Base-by-base conservation (phyloP, 2,888 invertebrate genomes). In the Macaria liturata region DNA sequence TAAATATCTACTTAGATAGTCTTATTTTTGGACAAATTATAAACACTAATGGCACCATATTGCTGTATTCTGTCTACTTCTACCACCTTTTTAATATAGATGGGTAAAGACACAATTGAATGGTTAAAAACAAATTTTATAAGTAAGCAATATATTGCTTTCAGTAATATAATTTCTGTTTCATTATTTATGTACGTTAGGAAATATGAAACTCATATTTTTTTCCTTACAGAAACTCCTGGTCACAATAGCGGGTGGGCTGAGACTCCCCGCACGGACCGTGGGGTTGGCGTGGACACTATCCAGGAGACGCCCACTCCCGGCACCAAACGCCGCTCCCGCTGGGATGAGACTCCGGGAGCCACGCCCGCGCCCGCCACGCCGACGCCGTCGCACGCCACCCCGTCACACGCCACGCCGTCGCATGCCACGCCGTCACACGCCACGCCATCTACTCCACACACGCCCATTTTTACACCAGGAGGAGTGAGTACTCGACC, bases 331-430 rank as follows among this genome's bases (percentile, higher is more conserved):
- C 94, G 99, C 0, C 94, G 98, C 55, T 98, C 98, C 57, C 95
- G 99, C 63, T 99, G 99, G 99, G 99, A 99, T 84, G 98, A 99
- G 88, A 99, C 99, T 0, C 99, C 99, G 0, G 95, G 95, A 71
- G 91, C 93, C 9, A 96, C 95, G 53, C 96, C 96, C 0, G 93
- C 95, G 56, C 87, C 95, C 61, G 94, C 96, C 75, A 95, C 96
- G 54, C 95, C 96, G 32, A 95, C 95, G 8, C 95, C 96, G 0
- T 92, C 87, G 4, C 94, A 94, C 78, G 94, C 95, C 76, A 95
- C 95, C 32, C 96, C 97, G 3, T 94, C 94, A 32, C 94, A 94
- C 75, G 92, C 94, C 71, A 97, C 96, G 37, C 96, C 96, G 0
- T 91, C 95, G 39, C 94, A 95, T 80, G 94, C 96, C 57, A 95